Evolutionary conservation across 2,113 vertebrate genomes (phyloP).

Genomic region (Chionis minor): DNA sequence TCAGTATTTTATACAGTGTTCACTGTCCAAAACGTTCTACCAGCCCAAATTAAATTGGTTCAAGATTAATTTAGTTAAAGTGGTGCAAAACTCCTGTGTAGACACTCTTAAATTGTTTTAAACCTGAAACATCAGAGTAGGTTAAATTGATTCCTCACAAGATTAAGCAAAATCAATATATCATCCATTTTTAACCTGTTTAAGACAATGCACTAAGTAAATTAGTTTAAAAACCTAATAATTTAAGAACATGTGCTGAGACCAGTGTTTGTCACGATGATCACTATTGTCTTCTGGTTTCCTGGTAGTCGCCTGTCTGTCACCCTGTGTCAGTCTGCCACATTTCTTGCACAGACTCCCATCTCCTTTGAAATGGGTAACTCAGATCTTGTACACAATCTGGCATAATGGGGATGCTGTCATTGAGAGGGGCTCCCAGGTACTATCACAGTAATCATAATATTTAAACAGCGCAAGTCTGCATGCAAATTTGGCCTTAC

Average conservation of each 20-base stretch:
- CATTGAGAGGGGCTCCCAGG: background rate
- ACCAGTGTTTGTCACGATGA: background rate
- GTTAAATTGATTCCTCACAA: conserved; percentile 12
- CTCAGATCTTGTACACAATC: background rate
- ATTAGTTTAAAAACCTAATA: conserved; percentile 10
- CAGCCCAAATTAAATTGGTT: conserved; percentile 5
- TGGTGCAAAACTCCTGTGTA: background rate
- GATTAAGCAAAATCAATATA: conserved; percentile 45
- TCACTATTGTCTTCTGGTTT: background rate
- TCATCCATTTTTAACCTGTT: conserved; percentile 31
- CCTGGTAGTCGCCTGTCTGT: background rate
- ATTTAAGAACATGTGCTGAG: background rate
- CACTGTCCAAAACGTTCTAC: background rate
- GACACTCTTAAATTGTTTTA: conserved; percentile 23
- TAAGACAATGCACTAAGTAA: conserved; percentile 4
- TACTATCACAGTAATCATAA: background rate
- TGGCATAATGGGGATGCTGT: background rate
- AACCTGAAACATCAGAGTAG: background rate
- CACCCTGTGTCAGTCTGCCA: background rate
- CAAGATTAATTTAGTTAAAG: conserved; percentile 7
- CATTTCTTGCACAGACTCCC: background rate
- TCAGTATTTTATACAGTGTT: conserved; percentile 1
- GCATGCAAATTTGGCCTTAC: background rate
- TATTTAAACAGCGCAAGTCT: background rate
- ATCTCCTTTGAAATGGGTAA: background rate